A percentile compares a stretch with the other conserved stretches of the same genome.
Conservation (phyloP, 2,888 invertebrate species). For the Lepidonotus clava region DNA sequence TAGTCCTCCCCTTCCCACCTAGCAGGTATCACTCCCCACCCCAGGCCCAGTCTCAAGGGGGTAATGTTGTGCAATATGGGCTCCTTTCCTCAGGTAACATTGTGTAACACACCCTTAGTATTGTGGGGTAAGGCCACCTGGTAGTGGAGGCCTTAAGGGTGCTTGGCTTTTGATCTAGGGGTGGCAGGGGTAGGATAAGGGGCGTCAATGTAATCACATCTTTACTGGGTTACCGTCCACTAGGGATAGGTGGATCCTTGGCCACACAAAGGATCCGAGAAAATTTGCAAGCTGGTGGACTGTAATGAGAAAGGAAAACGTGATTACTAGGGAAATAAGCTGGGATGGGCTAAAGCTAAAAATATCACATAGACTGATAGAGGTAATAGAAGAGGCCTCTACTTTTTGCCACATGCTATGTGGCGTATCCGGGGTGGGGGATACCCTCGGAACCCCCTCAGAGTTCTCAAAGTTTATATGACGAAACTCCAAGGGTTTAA, state of each 20-base stretch:
- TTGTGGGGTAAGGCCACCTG: neutral
- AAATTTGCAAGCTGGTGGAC: neutral
- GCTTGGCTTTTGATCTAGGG: neutral
- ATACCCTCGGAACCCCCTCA: no score
- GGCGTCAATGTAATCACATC: neutral
- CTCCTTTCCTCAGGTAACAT: neutral
- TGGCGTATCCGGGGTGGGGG: no score
- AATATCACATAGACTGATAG: no score
- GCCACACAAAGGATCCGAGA: conserved; percentile 2
- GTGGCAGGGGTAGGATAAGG: conserved; percentile 12
- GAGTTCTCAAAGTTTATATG: no score
- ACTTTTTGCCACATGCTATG: no score
- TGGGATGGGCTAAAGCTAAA: no score
- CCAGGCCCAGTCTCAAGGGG: neutral
- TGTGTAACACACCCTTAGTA: neutral
- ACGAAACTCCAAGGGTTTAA: no score
- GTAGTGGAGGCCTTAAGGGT: neutral
- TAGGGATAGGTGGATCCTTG: neutral
- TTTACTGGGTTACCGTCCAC: no score
- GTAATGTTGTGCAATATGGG: conserved; percentile 15
- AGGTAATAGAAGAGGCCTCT: no score
- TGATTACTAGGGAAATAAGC: no score
- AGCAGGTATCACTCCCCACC: neutral
- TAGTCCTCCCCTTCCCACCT: neutral
- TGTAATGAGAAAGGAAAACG: no score